Conservation (phyloP, 35 echinoderm and acorn worm species). For the Ophiothrix spiculata region DNA sequence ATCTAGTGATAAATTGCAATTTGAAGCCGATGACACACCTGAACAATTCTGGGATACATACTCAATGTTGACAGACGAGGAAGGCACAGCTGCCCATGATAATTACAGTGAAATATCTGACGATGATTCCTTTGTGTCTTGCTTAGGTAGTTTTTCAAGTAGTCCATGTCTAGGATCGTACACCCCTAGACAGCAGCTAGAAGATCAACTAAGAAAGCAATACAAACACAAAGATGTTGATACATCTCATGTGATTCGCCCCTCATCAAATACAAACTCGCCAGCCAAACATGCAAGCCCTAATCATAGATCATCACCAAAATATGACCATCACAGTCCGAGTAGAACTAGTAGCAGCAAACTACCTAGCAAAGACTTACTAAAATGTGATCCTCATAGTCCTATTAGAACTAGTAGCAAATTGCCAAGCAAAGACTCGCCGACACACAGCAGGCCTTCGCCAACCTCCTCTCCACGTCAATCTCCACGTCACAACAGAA, state of each 20-base stretch:
- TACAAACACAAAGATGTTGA: not conserved
- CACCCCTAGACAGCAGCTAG: not conserved
- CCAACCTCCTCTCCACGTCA: constrained; percentile 42
- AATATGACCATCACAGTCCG: not conserved
- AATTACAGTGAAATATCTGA: not conserved
- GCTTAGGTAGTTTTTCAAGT: not conserved
- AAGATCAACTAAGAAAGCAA: not conserved
- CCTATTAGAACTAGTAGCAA: not conserved
- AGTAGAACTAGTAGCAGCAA: too few species aligned
- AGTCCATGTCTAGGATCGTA: not conserved
- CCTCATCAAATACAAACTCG: not conserved
- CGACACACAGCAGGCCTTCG: constrained; percentile 26
- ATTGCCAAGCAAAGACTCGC: not conserved
- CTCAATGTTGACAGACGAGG: not conserved
- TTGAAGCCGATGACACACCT: not conserved
- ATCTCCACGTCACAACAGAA: constrained; percentile 10
- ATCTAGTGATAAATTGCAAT: constrained; percentile 7
- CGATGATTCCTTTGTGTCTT: not conserved
- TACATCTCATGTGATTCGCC: not conserved
- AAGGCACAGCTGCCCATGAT: not conserved
- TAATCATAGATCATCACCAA: not conserved
- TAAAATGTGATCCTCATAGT: too few species aligned
- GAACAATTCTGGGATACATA: not conserved
- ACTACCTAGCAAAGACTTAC: too few species aligned
- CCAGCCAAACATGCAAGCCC: not conserved